These are phyloP conservation scores for Lomographa bimaculata DNA, from an alignment of 2,888 invertebrate genomes.

Conservation along the genomic window DNA sequence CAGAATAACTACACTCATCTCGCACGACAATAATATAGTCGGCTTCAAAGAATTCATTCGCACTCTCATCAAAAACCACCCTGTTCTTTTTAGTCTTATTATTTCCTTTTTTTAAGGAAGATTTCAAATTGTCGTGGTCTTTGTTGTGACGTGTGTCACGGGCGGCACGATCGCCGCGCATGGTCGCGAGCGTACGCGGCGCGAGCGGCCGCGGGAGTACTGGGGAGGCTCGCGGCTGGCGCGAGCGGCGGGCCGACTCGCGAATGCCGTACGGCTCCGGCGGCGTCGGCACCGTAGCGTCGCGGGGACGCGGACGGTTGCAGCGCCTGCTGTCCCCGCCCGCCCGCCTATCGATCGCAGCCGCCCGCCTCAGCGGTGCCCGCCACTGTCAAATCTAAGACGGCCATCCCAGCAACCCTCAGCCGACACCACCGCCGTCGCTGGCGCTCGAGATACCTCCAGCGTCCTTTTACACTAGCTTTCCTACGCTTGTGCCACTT, in stretches of 20 bases:
- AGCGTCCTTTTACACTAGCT: neutral
- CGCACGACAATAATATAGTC: constrained; percentile 96
- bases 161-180: constrained; percentile 77
- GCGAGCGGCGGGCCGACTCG: constrained; percentile 19
- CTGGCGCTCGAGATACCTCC: neutral
- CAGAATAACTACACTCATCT: constrained; percentile 92
- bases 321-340: constrained; percentile 65
- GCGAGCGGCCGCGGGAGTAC: constrained; percentile 61
- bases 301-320: constrained; percentile 36
- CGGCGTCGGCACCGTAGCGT: constrained; percentile 21
- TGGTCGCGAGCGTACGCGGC: constrained; percentile 69
- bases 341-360: constrained; percentile 69
- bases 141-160: constrained; percentile 84
- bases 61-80: constrained; percentile 94
- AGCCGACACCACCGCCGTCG: neutral
- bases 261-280: constrained; percentile 27
- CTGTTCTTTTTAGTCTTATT: constrained; percentile 89
- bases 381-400: constrained; percentile 34
- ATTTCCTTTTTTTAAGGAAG: constrained; percentile 89
- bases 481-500: too few relatives aligned
- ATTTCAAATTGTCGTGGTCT: constrained; percentile 86
- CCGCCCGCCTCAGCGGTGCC: constrained; percentile 52
- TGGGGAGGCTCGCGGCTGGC: constrained; percentile 31
- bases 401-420: neutral
- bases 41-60: constrained; percentile 95